Base-by-base conservation (phyloP, 1,140 invertebrate genomes). In the Diabrotica undecimpunctata region DNA sequence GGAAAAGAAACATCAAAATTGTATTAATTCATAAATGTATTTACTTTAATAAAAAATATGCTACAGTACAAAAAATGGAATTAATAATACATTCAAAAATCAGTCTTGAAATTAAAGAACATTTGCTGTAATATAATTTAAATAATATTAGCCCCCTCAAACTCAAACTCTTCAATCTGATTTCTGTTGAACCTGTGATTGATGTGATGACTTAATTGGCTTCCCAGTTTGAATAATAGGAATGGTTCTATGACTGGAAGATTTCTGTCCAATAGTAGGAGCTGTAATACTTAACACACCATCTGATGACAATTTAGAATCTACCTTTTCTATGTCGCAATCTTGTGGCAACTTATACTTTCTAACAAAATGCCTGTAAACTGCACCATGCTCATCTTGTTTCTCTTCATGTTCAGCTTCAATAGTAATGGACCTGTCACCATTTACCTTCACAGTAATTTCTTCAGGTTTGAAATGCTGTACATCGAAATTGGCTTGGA, bases 361-460 rank as follows among this genome's bases (percentile, higher is more conserved):
- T 10, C 90, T 83, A 3, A 82, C 78, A 72, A 91, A 90, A 39
- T 89, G 86, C 14, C 89, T 82, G 0, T 85, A 83, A 57, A 90
- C 82, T 67, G 82, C 86, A 8, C 86, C 86, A 66, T 87, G 83
- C 50, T 87, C 83, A 65, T 89, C 86, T 46, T 83, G 76, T 61
- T 86, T 87, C 56, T 90, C 83, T 68, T 91, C 88, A 70, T 91
- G 90, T 71, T 88, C 88, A 1, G 84, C 89, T 73, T 86, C 83
- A 13, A 92, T 82, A 3, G 87, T 80, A 9, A 92, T 81, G 50
- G 78, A 81, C 46, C 85, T 83, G 71, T 89, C 87, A 3, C 84
- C 79, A 10, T 89, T 88, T 76, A 90, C 87, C 78, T 90, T 93
- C 1, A 94, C 88, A 41, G 81, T 86, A 36, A 94, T 83, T 75